These are phyloP conservation scores for Hestina assimilis DNA, from an alignment of 1,140 invertebrate species.

Conservation along the genomic window DNA sequence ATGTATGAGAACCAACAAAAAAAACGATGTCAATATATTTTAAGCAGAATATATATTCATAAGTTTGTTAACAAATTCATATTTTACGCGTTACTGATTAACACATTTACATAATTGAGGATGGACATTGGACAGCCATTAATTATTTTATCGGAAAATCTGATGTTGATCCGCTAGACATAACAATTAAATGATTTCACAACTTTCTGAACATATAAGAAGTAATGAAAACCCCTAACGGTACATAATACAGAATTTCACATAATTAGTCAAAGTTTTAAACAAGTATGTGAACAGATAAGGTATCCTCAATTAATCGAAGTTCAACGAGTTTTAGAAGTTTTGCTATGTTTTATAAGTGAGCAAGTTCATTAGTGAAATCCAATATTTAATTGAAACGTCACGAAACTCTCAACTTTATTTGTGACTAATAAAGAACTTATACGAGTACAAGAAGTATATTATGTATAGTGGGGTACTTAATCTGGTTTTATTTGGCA, in stretches of 20 bases:
- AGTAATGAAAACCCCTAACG: slow-evolving; percentile 14
- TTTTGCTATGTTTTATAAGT: slow-evolving; percentile 41
- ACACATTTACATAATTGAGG: background rate
- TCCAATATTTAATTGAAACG: slow-evolving; percentile 55
- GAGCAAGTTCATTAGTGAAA: slow-evolving; percentile 45
- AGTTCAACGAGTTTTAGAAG: slow-evolving; percentile 37
- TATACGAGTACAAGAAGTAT: no score
- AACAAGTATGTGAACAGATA: slow-evolving; percentile 8
- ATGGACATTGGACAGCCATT: background rate
- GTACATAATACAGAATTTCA: slow-evolving; percentile 5
- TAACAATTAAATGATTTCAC: background rate
- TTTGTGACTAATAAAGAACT: slow-evolving; percentile 10
- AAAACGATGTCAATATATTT: no score
- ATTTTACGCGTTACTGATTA: background rate
- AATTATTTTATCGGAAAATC: background rate
- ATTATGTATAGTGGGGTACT: no score
- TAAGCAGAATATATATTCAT: background rate
- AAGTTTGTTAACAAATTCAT: background rate
- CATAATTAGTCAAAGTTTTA: slow-evolving; percentile 28
- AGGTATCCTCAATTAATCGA: slow-evolving; percentile 32
- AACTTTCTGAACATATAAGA: slow-evolving; percentile 20
- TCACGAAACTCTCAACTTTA: slow-evolving; percentile 34
- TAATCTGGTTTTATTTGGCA: no score
- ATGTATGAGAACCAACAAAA: no score
- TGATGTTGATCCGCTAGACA: background rate